A percentile compares a stretch with the other conserved stretches of the same genome.
Conservation (phyloP, 2,888 invertebrate species). For the Heliconius hortense region DNA sequence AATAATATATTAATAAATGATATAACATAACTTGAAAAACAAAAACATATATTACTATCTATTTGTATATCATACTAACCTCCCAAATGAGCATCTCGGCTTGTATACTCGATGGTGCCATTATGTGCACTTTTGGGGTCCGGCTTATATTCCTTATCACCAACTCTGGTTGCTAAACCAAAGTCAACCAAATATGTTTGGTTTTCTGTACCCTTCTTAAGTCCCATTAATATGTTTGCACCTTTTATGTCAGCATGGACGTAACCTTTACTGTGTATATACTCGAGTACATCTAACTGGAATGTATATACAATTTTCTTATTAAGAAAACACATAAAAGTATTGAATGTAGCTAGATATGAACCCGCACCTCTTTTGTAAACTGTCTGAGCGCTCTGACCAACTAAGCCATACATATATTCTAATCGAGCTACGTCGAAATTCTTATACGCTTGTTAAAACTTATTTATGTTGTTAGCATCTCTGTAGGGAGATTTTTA, state of each 20-base stretch:
- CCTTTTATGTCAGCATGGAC: slow-evolving; percentile 98
- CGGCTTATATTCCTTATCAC: slow-evolving; percentile 90
- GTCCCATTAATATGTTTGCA: slow-evolving; percentile 93
- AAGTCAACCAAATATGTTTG: slow-evolving; percentile 96
- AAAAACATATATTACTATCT: background rate
- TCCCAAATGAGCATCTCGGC: slow-evolving; percentile 97
- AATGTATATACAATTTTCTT: slow-evolving; percentile 48
- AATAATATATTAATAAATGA: too few species aligned
- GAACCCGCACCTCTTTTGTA: too few species aligned
- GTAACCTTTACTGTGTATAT: slow-evolving; percentile 94
- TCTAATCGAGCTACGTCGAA: too few species aligned
- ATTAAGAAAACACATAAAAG: too few species aligned
- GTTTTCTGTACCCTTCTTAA: slow-evolving; percentile 83
- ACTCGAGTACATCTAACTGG: slow-evolving; percentile 94
- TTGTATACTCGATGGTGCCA: slow-evolving; percentile 98
- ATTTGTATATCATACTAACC: slow-evolving; percentile 64
- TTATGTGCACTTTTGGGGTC: slow-evolving; percentile 97
- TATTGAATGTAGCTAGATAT: too few species aligned
- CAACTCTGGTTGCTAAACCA: slow-evolving; percentile 91
- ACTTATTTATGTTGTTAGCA: too few species aligned
- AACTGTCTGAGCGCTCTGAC: too few species aligned
- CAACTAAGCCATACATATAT: too few species aligned
- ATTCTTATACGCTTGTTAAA: too few species aligned
- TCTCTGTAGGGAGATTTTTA: too few species aligned
- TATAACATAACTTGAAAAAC: too few species aligned